phyloP scores from a whole-genome alignment of 2,797 vertebrate genomes.

The Brachyalestes nurse region DNA sequence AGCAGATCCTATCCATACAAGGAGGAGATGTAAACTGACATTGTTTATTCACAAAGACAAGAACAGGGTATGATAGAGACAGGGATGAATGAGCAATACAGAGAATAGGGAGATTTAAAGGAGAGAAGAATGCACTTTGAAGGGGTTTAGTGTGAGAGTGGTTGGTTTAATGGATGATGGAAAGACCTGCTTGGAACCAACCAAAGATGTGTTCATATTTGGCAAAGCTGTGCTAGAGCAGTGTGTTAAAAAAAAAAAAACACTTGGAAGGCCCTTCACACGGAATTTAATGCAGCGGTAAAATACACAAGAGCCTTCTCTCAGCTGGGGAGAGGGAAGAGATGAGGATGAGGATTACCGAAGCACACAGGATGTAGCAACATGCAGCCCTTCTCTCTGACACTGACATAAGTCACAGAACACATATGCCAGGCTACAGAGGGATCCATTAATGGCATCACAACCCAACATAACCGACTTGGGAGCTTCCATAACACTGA shows the following conservation, averaged over 20 bases:
- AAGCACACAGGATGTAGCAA: constrained; percentile 10
- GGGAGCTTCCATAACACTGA: not conserved
- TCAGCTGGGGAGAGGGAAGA: constrained; percentile 10
- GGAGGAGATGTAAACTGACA: constrained; percentile 18
- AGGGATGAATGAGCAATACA: constrained; percentile 4
- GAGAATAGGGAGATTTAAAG: constrained; percentile 37
- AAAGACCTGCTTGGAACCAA: constrained; percentile 1
- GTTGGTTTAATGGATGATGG: constrained; percentile 34
- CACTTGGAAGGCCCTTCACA: constrained; percentile 8
- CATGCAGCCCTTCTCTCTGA: not conserved
- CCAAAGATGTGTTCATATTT: constrained; percentile 21
- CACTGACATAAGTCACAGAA: constrained; percentile 10
- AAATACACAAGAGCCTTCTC: constrained; percentile 39
- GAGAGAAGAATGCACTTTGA: constrained; percentile 18
- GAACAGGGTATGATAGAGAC: constrained; percentile 1
- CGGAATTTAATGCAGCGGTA: constrained; percentile 23
- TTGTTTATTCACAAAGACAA: constrained; percentile 18
- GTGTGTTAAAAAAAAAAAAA: not conserved
- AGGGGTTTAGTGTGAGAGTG: constrained; percentile 26
- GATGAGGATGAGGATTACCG: not conserved
- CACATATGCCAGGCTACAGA: not conserved
- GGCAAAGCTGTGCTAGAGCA: not conserved
- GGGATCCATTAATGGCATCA: not conserved
- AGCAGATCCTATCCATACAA: not conserved
- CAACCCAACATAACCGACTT: constrained; percentile 19